Evolutionary conservation across 37 sponge, comb jelly and placozoan species (phyloP).

Genomic region (Haliclona indistincta): DNA sequence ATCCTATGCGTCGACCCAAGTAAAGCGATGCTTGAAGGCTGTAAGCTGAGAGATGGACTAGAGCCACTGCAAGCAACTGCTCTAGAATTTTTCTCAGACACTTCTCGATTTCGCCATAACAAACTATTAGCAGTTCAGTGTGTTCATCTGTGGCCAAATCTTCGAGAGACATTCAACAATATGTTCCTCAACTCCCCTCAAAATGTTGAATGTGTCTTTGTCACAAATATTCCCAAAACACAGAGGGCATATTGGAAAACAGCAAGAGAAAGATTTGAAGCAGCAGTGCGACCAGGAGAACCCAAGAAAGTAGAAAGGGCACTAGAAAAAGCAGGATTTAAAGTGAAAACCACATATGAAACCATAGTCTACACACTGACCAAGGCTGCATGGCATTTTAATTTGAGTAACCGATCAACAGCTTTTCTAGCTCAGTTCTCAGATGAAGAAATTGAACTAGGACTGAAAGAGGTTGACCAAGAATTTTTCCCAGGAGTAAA

Average conservation of each 20-base stretch:
- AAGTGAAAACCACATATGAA: not conserved
- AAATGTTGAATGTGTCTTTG: constrained; percentile 3
- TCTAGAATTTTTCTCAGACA: not conserved
- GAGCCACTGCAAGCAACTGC: constrained; percentile 6
- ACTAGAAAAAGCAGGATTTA: constrained; percentile 7
- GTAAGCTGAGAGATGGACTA: not conserved
- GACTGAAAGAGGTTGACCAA: constrained; percentile 15
- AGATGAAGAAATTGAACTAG: constrained; percentile 13
- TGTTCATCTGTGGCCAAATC: constrained; percentile 18
- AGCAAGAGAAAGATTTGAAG: not conserved
- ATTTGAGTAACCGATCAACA: not conserved
- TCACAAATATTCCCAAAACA: not conserved
- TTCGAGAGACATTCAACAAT: constrained; percentile 1
- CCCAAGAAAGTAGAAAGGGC: not conserved
- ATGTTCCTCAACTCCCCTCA: not conserved
- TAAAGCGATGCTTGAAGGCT: constrained; percentile 1
- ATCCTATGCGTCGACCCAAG: constrained; percentile 13
- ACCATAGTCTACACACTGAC: constrained; percentile 17
- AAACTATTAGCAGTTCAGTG: constrained; percentile 10
- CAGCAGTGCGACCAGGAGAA: too few species aligned
- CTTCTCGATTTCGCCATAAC: not conserved
- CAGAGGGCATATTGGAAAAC: not conserved
- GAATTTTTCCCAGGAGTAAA: constrained; percentile 13
- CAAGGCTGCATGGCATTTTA: constrained; percentile 1
- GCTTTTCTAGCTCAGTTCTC: constrained; percentile 8